phyloP scores from a whole-genome alignment of 2,888 invertebrate species.

The Apeira syringaria region DNA sequence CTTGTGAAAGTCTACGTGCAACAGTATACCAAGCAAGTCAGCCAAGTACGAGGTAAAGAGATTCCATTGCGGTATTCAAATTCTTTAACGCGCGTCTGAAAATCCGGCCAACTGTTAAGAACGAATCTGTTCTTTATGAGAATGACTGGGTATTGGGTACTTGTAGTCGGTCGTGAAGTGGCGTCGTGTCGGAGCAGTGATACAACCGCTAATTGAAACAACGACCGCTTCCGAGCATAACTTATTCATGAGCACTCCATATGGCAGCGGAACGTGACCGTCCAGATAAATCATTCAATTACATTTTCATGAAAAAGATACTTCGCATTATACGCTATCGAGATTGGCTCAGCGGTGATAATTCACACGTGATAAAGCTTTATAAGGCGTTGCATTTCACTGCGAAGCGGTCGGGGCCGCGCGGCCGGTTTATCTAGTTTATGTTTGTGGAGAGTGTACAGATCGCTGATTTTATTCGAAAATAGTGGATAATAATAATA shows the following conservation, averaged over 20 bases:
- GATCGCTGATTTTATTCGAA: constrained; percentile 29
- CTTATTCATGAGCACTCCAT: constrained; percentile 82
- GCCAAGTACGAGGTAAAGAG: constrained; percentile 11
- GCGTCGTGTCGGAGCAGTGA: constrained; percentile 66
- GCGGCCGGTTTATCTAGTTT: constrained; percentile 39
- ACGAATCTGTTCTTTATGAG: constrained; percentile 39
- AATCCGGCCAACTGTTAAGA: constrained; percentile 21
- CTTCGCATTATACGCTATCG: constrained; percentile 38
- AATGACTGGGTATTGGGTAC: constrained; percentile 36
- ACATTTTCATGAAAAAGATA: constrained; percentile 69
- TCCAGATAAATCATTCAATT: constrained; percentile 80
- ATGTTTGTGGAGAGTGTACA: constrained; percentile 28
- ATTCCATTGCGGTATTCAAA: constrained; percentile 17
- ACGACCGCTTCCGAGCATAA: constrained; percentile 77
- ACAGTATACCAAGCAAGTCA: constrained; percentile 16
- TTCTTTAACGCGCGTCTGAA: constrained; percentile 15
- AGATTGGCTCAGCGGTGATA: constrained; percentile 35
- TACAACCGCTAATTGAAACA: constrained; percentile 82
- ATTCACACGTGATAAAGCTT: constrained; percentile 37
- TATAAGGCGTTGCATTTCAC: constrained; percentile 31
- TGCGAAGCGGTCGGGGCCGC: constrained; percentile 34
- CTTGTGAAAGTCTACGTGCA: constrained; percentile 8
- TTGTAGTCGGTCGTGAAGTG: constrained; percentile 37
- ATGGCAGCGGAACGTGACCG: constrained; percentile 78
- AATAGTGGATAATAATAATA: constrained; percentile 33